Base-by-base conservation (phyloP, 2,888 invertebrate genomes). In the Microctonus aethiopoides region DNA sequence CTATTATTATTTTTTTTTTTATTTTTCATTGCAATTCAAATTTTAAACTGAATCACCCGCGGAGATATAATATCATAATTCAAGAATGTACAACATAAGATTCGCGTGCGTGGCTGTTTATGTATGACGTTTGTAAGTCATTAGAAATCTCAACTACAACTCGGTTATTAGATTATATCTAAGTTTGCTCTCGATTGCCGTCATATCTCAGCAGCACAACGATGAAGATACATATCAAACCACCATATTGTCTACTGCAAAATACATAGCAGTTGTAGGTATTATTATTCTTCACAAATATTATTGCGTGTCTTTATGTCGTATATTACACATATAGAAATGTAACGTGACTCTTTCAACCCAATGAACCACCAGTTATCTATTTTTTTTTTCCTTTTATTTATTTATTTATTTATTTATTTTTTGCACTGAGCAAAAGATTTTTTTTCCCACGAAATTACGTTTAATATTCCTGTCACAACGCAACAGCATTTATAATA, bases 401-500 rank as follows among this genome's bases (percentile, higher is more conserved):
- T 54, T 54, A 22, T 36, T 36, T 39, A 26, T 41, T 52, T 10
- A 29, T 34, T 64, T 46, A 0, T 20, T 46, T 4, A 16, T 46
- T 4, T 20, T 46, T 4, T 16, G 16, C 16, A 16, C 3, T n/a
- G 46, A 60, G 63, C 59, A 67, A 29, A 51, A 29, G 36, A 26
- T n/a, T 54, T 54, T 51, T 51, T 67, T 72, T 75, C 75, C 70
- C 75, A 75, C 73, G 72, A 68, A 73, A 72, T 75, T 72, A 74
- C 7, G 9, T 73, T 71, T 72, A 69, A 70, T 69, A 75, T 73
- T 74, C 73, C 52, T 52, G 57, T 54, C 72, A 60, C 69, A 72
- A 74, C 68, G 69, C 63, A 69, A 71, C 68, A 46, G 7, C 16
- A 46, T 46, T 46, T 20, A 16, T 46, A 46, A n/a, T 29, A 29